A percentile compares a stretch with the other conserved stretches of the same genome.
phyloP scores from a whole-genome alignment of 2,797 vertebrate species.

The Aplochiton taeniatus region DNA sequence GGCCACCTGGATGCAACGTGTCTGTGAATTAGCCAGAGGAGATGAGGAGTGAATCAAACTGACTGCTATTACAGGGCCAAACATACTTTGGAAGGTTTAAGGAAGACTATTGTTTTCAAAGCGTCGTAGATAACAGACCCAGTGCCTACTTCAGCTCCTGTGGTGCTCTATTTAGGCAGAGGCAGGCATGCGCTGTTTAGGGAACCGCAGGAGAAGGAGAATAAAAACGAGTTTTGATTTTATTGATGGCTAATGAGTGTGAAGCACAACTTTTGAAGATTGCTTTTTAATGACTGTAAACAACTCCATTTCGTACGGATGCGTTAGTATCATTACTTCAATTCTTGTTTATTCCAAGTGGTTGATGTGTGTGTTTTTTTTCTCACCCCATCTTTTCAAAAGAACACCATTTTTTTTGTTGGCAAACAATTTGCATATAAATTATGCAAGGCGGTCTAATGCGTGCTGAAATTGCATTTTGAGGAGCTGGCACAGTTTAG shows the following conservation, averaged over 20 bases:
- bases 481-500: constrained; percentile 1
- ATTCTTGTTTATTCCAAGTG: constrained; percentile 22
- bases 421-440: constrained; percentile 27
- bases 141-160: background rate
- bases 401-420: background rate
- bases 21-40: no score
- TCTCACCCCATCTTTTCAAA: constrained; percentile 10
- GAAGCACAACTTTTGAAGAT: constrained; percentile 24
- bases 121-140: no score
- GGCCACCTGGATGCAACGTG: no score
- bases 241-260: constrained; percentile 24
- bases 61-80: no score
- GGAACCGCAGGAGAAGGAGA: background rate
- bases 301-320: constrained; percentile 20
- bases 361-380: background rate
- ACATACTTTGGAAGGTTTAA: no score
- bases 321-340: constrained; percentile 13
- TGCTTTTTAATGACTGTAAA: constrained; percentile 35
- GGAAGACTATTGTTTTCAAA: no score
- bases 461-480: background rate
- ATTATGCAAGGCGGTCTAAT: constrained; percentile 11
- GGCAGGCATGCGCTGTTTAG: background rate
- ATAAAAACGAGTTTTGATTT: constrained; percentile 17
- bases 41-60: no score
- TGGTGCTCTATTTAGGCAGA: constrained; percentile 7